A percentile compares a stretch with the other conserved stretches of the same genome.
These are phyloP conservation scores for Scatophagus argus DNA, from an alignment of 2,113 vertebrate genomes.

Conservation along the genomic window DNA sequence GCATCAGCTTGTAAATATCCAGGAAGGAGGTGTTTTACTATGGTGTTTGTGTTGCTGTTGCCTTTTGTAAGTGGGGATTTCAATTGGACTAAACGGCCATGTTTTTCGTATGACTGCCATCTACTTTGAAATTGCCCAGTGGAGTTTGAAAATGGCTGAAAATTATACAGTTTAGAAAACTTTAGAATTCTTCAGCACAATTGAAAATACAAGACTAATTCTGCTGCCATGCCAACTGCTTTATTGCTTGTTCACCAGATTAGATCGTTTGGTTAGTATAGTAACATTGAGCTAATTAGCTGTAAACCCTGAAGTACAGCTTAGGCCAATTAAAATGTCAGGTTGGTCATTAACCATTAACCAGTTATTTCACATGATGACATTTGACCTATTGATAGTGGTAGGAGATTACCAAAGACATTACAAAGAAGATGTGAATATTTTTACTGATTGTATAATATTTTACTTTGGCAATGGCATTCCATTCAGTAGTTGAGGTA, in stretches of 20 bases:
- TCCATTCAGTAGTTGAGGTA: background rate
- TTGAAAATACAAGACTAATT: background rate
- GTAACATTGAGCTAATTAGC: background rate
- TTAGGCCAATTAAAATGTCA: background rate
- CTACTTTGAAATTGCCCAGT: background rate
- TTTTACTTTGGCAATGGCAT: background rate
- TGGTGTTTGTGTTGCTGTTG: background rate
- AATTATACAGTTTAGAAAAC: background rate
- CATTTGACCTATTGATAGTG: too few species aligned
- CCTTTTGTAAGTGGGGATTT: background rate
- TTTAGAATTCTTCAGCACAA: background rate
- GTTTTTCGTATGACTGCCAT: background rate
- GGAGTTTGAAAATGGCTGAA: background rate
- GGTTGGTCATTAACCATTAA: background rate
- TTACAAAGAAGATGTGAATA: too few species aligned
- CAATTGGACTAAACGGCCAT: background rate
- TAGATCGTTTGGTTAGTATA: background rate
- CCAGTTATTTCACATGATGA: too few species aligned
- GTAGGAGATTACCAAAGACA: background rate
- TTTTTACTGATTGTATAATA: background rate
- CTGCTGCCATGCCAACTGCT: background rate
- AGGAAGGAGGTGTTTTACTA: background rate
- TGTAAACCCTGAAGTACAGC: background rate
- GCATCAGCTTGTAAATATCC: background rate
- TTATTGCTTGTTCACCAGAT: background rate